A percentile compares a stretch with the other conserved stretches of the same genome.
Evolutionary conservation across 2,113 vertebrate species (phyloP).

Genomic region (Dromiciops gliroides): DNA sequence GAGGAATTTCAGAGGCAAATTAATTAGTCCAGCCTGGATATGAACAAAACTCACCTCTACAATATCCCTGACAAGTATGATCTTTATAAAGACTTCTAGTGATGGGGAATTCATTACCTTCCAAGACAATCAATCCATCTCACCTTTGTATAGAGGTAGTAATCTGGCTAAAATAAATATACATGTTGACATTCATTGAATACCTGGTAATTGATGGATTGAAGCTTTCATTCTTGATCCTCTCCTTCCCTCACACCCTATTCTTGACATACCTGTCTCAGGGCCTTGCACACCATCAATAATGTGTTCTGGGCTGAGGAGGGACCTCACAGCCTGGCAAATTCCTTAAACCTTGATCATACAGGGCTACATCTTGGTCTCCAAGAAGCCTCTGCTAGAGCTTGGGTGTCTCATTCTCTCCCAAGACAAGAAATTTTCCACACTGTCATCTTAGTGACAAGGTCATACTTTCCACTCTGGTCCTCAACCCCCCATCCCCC

Average conservation of each 20-base stretch:
- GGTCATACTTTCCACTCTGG: not conserved
- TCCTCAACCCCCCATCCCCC: not conserved
- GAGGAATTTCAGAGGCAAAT: no score
- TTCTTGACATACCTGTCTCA: not conserved
- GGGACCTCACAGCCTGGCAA: not conserved
- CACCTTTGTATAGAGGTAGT: not conserved
- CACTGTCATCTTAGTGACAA: not conserved
- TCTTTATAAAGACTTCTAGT: not conserved
- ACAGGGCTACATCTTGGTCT: not conserved
- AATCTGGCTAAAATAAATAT: not conserved
- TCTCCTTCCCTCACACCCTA: not conserved
- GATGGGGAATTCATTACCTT: not conserved
- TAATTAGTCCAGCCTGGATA: not conserved
- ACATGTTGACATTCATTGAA: not conserved
- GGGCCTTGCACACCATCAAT: no score
- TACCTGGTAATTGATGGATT: not conserved
- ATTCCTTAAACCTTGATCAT: not conserved
- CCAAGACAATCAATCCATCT: not conserved
- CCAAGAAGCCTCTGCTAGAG: not conserved
- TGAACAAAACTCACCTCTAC: not conserved
- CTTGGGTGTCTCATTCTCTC: not conserved
- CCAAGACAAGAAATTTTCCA: not conserved
- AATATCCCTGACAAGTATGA: no score
- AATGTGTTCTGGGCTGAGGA: not conserved
- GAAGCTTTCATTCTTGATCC: not conserved